Percentiles rank a stretch among this genome's conserved stretches.
Conservation (phyloP, 2,113 vertebrate genomes). For the Heptranchias perlo region DNA sequence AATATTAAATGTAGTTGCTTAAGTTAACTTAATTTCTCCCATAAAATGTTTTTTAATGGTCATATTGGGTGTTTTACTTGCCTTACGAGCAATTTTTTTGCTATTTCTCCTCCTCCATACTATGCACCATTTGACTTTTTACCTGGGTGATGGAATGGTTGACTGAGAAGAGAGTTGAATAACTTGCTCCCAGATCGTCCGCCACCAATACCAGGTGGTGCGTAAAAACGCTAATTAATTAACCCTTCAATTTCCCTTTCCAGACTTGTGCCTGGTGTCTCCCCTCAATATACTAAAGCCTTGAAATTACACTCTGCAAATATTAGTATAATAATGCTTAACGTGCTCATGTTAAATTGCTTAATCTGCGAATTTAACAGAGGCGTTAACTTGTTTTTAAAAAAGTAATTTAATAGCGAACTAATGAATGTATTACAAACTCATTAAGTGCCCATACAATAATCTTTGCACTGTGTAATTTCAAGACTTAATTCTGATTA, state of each 20-base stretch:
- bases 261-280: background rate
- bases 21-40: background rate
- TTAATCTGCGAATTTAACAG: background rate
- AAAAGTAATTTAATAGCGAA: background rate
- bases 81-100: background rate
- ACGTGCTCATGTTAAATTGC: background rate
- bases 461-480: background rate
- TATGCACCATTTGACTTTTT: background rate
- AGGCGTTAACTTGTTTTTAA: background rate
- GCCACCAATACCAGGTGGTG: background rate
- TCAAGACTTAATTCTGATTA: background rate
- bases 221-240: background rate
- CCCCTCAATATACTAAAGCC: background rate
- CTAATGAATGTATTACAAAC: background rate
- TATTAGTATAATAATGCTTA: background rate
- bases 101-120: background rate
- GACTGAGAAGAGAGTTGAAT: background rate
- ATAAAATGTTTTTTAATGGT: background rate
- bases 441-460: background rate
- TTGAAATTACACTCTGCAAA: background rate
- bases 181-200: background rate
- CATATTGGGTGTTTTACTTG: background rate
- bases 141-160: too few species aligned
- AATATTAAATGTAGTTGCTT: background rate
- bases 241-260: background rate